Base-by-base conservation (phyloP, 2,797 vertebrate species). In the Onychomys leucogaster region DNA sequence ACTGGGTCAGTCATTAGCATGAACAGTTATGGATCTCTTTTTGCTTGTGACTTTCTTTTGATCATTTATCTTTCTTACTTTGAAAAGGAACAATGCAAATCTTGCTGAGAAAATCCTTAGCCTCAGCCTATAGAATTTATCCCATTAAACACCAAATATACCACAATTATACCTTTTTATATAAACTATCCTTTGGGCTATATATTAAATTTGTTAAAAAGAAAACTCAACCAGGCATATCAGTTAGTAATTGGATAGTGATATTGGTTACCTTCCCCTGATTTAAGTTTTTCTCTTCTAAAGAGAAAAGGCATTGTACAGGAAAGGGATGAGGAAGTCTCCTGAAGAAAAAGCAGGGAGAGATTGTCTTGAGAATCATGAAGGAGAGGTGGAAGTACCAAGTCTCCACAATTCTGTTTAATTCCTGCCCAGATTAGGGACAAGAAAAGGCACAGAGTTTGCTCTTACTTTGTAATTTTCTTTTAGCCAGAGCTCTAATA, bases 61-160 rank as follows among this genome's bases (percentile, higher is more conserved):
- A 61, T 29, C 85, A 77, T 41, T 91, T 25, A 90, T 4, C 10
- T 94, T 23, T 85, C n/a, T 86, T 2, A 41, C 14, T 96, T 78
- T 76, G 63, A 43, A 80, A 61, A 87, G 16, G 10, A 90, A 61
- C 67, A 95, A n/a, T 14, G 63, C 7, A 89, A 1, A 63, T 89
- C 17, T 96, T 95, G 16, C 87, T 94, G 87, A 88, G 61, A 94
- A 59, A 37, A 86, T 71, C 12, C n/a, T 95, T 95, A 87, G 7
- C 41, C 34, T 3, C 10, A 59, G 7, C 17, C 43, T 49, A 12
- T 83, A 96, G 82, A 23, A 67, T 76, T 94, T 84, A 84, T 89
- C 2, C 34, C 67, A 85, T 82, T 81, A 90, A 92, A 73, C 73
- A 89, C 67, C 82, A 92, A 77, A 75, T 82, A 67, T 49, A 1